phyloP scores from a whole-genome alignment of 2,113 vertebrate genomes.

The Galemys pyrenaicus region DNA sequence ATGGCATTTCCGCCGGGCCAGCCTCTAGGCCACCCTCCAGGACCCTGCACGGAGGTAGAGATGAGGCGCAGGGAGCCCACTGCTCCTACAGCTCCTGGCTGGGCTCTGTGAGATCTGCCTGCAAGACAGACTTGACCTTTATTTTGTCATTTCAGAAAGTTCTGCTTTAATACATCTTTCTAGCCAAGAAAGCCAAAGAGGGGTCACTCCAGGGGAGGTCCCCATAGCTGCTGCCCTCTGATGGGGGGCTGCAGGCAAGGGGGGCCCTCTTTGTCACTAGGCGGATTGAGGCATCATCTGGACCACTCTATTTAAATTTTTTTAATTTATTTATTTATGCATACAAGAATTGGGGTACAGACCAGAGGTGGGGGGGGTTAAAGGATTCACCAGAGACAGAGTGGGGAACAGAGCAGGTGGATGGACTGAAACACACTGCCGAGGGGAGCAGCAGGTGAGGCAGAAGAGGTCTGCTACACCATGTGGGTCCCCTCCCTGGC shows the following conservation, averaged over 20 bases:
- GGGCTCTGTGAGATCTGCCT: not conserved
- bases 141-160: not conserved
- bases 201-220: not conserved
- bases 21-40: not conserved
- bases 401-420: too few relatives aligned
- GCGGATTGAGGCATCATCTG: not conserved
- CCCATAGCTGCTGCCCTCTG: not conserved
- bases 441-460: too few relatives aligned
- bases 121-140: not conserved
- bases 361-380: too few relatives aligned
- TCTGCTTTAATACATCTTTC: not conserved
- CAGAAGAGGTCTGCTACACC: too few relatives aligned
- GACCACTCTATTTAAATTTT: too few relatives aligned
- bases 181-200: not conserved
- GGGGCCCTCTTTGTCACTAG: not conserved
- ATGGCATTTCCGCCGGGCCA: not conserved
- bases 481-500: too few relatives aligned
- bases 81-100: not conserved
- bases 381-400: too few relatives aligned
- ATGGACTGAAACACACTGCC: too few relatives aligned
- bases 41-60: not conserved
- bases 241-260: not conserved
- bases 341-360: too few relatives aligned
- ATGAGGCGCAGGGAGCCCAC: too few relatives aligned
- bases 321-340: too few relatives aligned